phyloP scores from a whole-genome alignment of 2,797 vertebrate genomes.

The Pteronotus mesoamericanus region DNA sequence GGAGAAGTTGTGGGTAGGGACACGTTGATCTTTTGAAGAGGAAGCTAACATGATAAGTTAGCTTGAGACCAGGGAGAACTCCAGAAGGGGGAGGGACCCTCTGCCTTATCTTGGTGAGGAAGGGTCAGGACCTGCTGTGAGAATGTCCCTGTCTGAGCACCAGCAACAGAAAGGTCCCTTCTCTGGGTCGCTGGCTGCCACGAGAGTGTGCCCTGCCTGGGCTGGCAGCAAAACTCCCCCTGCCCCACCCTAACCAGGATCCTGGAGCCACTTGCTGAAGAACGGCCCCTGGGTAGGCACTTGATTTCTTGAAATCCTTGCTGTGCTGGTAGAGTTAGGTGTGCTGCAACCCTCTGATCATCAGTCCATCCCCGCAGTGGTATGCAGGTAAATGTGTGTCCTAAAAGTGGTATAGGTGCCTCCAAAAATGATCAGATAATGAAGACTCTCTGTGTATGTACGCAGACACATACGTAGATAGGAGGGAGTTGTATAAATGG shows the following conservation, averaged over 20 bases:
- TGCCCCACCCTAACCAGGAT: no score
- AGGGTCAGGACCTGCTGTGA: accelerated
- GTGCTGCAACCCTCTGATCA: not conserved
- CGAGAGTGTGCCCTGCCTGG: accelerated
- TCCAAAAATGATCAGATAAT: not conserved
- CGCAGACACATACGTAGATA: not conserved
- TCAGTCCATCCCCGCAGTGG: not conserved
- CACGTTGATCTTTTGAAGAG: not conserved
- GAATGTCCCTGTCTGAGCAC: not conserved
- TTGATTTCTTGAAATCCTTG: not conserved
- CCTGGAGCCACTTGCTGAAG: not conserved
- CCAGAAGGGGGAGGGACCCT: not conserved
- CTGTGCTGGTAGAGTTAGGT: not conserved
- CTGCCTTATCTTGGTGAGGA: accelerated
- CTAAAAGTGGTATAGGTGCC: not conserved
- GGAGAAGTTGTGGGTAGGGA: not conserved
- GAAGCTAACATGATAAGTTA: not conserved
- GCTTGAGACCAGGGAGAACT: not conserved
- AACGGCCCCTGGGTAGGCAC: not conserved
- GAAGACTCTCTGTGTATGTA: not conserved
- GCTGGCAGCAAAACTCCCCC: not conserved
- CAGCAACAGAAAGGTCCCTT: no score
- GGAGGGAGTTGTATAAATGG: not conserved
- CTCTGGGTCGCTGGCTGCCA: accelerated
- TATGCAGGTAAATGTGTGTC: not conserved